A percentile compares a stretch with the other conserved stretches of the same genome.
Evolutionary conservation across 1,140 invertebrate species (phyloP).

Genomic region (Stratiolaelaps scimitus): DNA sequence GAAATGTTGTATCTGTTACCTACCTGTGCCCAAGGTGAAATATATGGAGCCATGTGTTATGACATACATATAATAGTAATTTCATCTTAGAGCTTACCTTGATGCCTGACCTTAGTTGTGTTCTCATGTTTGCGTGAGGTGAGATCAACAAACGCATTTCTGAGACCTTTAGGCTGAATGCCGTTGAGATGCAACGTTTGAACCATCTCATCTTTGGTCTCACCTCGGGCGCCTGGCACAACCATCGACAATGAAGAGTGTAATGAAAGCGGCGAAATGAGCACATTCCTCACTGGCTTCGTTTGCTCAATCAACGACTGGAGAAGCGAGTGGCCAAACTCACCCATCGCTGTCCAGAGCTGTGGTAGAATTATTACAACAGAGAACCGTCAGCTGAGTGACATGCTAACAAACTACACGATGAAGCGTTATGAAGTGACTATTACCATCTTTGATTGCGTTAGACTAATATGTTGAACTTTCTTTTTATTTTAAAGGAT

Average conservation of each 20-base stretch:
- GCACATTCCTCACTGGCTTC: constrained; percentile 30
- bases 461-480: too few species aligned
- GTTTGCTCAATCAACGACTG: background rate
- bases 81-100: background rate
- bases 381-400: too few species aligned
- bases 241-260: constrained; percentile 33
- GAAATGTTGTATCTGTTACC: background rate
- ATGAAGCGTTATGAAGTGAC: too few species aligned
- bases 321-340: background rate
- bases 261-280: constrained; percentile 35
- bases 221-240: constrained; percentile 30
- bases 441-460: too few species aligned
- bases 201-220: constrained; percentile 5
- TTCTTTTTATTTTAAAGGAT: too few species aligned
- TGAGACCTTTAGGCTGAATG: background rate
- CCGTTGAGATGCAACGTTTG: background rate
- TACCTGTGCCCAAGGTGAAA: background rate
- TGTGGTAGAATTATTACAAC: background rate
- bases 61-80: background rate
- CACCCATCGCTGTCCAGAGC: background rate
- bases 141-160: background rate
- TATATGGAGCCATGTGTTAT: background rate
- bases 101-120: background rate
- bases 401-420: too few species aligned
- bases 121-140: background rate